Evolutionary conservation across 1,140 invertebrate genomes (phyloP).

Genomic region (Zaprionus davidi): DNA sequence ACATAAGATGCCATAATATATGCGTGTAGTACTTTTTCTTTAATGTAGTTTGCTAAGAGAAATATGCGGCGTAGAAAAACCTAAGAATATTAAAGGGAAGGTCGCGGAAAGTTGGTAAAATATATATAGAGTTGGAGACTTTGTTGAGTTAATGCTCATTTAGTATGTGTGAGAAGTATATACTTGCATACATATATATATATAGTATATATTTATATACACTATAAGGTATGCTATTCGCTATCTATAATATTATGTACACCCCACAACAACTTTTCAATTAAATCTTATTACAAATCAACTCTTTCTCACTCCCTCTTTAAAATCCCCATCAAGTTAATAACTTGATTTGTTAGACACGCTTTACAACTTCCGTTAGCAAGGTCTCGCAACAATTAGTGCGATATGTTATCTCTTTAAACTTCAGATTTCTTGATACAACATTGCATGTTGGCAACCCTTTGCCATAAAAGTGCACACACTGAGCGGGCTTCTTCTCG

Average conservation of each 20-base stretch:
- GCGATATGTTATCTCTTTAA: slow-evolving; percentile 6
- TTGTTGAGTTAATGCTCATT: too few species aligned
- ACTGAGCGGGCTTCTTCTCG: neutral
- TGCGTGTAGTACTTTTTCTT: neutral
- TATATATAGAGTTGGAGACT: too few species aligned
- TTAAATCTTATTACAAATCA: neutral
- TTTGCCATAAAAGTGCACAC: slow-evolving; percentile 9
- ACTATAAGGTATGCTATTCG: neutral
- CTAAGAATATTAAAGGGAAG: neutral
- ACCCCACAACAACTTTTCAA: neutral
- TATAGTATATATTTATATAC: neutral
- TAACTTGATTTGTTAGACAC: neutral
- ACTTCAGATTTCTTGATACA: neutral
- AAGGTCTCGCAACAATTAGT: neutral
- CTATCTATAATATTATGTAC: neutral
- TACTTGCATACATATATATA: too few species aligned
- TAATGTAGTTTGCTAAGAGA: neutral
- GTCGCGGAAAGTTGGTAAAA: neutral
- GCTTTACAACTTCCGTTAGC: neutral
- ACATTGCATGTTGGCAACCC: slow-evolving; percentile 15
- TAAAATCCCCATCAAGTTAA: neutral
- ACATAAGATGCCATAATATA: neutral
- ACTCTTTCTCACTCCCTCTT: neutral
- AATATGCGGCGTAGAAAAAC: neutral
- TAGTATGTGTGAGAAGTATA: too few species aligned